A percentile compares a stretch with the other conserved stretches of the same genome.
Conservation (phyloP, 2,113 vertebrate species). For the Sigmodon hispidus region DNA sequence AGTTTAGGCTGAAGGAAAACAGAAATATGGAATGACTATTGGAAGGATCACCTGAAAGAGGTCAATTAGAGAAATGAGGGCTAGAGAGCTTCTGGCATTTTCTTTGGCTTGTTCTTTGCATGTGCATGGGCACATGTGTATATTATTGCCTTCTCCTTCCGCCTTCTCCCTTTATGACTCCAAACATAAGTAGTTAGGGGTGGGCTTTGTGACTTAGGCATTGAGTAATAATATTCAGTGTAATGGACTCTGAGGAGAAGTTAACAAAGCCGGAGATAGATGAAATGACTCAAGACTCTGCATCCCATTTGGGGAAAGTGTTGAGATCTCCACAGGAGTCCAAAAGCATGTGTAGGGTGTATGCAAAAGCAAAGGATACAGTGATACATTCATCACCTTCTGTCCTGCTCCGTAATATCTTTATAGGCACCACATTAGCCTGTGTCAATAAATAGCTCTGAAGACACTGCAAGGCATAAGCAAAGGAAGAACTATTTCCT, state of each 20-base stretch:
- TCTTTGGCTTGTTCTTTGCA: background rate
- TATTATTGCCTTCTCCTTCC: background rate
- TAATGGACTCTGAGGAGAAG: background rate
- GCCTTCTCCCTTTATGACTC: background rate
- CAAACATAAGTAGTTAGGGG: background rate
- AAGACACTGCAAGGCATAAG: background rate
- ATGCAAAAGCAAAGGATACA: background rate
- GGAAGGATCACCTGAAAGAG: no score
- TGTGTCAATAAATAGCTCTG: background rate
- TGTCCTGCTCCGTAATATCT: background rate
- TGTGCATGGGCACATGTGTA: background rate
- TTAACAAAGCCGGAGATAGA: background rate
- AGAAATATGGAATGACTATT: background rate
- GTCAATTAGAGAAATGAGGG: no score
- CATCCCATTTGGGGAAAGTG: background rate
- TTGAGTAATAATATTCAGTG: background rate
- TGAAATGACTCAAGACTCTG: background rate
- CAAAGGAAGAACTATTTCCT: background rate
- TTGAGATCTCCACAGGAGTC: background rate
- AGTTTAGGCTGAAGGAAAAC: background rate
- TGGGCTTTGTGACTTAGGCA: slow-evolving; percentile 20
- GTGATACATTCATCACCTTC: background rate
- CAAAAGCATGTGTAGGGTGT: background rate
- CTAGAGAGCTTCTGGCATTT: no score
- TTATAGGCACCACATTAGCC: background rate